Base-by-base conservation (phyloP, 2,888 invertebrate genomes). In the Pristionchus exspectatus region DNA sequence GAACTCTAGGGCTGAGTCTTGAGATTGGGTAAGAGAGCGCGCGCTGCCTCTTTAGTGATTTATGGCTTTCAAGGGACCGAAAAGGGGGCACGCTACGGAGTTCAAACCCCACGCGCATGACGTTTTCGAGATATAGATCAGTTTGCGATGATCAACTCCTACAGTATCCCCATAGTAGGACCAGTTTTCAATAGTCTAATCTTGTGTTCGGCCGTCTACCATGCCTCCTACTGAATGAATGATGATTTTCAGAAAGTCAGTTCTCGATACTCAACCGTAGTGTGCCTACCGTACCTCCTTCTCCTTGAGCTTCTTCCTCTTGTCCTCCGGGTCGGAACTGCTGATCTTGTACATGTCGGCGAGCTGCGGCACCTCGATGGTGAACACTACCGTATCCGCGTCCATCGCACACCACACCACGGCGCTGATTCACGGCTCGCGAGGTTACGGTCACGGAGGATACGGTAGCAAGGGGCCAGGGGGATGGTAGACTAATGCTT, bases 361-460 rank as follows among this genome's bases (percentile, higher is more conserved):
- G n/a, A 54, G 81, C 27, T n/a, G 50, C 18, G 81, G 81, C n/a
- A 81, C 81, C 81, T 81, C 81, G 81, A 81, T 81, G 12, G 81
- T 54, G 81, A 81, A 81, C 27, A 81, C 81, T 50, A 54, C 50
- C n/a, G 81, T 81, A 74, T 74, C 74, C 74, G 74, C 74, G 38
- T 74, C 38, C 38, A 63, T 63, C 24, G 21, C 33, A 16, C 50
- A 30, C 9, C 44, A 44, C 44, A 7, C 44, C 74, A 77, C 74
- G 7, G 18, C 74, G 72, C 12, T 33, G 50, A 24, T 77, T 77
- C 44, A 50, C 72, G 44, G 44, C 21, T 18, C 44, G 50, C 44
- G 10, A 50, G 27, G 0, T 18, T 54, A 81, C 81, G 81, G 81
- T 81, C 63, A 10, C 63, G 38, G 54, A 54, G 81, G 27, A 14